Evolutionary conservation across 2,797 vertebrate genomes (phyloP), one percentile per base, ranked within the genome.

Genomic region (Acanthornis magna): DNA sequence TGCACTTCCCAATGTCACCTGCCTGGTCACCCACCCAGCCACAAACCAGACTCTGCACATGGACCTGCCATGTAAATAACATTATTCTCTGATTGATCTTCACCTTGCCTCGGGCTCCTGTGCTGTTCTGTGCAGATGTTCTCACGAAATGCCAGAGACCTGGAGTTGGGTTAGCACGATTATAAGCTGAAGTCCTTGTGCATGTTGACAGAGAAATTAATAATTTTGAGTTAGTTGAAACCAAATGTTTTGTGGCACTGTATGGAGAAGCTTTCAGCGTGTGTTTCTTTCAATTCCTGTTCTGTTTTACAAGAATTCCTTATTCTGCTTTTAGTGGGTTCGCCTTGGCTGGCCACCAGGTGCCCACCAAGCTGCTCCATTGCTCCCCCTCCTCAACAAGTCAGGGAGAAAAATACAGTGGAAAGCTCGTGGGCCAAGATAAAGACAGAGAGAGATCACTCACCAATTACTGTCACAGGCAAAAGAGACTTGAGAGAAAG

Each of bases 11-110:
- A 4, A 5, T 13, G 85, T 95, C 82, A 91, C 62, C 91, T 97
- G 97, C 88, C 78, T 53, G n/a, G 72, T 97, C 47, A 97, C 47
- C 34, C 96, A 97, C 26, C 21, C 40, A 67, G 92, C 96, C 55
- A 75, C 7, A 40, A 97, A 95, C 51, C 72, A 30, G 55, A 96
- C 15, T 68, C 66, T 78, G 36, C 53, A 23, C 38, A 6, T 83
- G 53, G 47, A 93, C 25, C 54, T 93, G 30, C 26, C 26, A 62
- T 0, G 93, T 96, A 95, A 93, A 65, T 92, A 62, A 19, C 61
- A 13, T 32, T 32, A 5, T 36, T 79, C 48, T 72, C 32, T n/a
- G 72, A 47, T n/a, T 75, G 42, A 19, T 75, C 38, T 76, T 62
- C 38, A 13, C 45, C 26, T 2, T 45, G 40, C 17, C 15, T 60